Base-by-base conservation (phyloP, 2,797 vertebrate genomes). In the Acomys russatus region DNA sequence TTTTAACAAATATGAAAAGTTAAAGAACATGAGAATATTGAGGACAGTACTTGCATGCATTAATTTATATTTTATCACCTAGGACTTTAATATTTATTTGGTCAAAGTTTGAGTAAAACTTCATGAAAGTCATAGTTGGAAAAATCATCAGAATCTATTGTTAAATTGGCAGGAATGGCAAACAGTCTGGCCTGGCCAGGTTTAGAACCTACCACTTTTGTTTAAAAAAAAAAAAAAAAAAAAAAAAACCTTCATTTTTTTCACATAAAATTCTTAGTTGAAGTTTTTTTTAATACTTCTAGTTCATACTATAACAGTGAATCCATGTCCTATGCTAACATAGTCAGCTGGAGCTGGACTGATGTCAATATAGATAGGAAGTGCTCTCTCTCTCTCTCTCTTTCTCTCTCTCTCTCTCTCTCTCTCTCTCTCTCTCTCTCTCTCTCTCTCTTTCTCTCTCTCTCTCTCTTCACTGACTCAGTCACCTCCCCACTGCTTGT, bases 221-320 rank as follows among this genome's bases (percentile, higher is more conserved):
- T n/a, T 56, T 56, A n/a, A n/a, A n/a, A n/a, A n/a, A n/a, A n/a
- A n/a, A n/a, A n/a, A n/a, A n/a, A n/a, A n/a, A n/a, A n/a, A n/a
- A n/a, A n/a, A n/a, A n/a, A n/a, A n/a, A n/a, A n/a, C n/a, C n/a
- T 44, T 44, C 44, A 44, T 83, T 94, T 95, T 64, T 91, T 89
- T 74, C 38, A 12, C 14, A 77, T 25, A 63, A 35, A 91, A 20
- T 44, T 90, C 2, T 76, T 76, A 25, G 56, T 70, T 82, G 25
- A 9, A 51, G 18, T 70, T 78, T 78, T 28, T 38, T 78, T 28
- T 25, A 82, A 25, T 90, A 82, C 15, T 93, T 91, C 18, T 78
- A 9, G 30, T 59, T 38, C 30, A 78, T 87, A 78, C 4, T 59
- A 2, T 33, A 79, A 15, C 77, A 25, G 9, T 38, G 3, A 9